Percentiles rank a stretch among this genome's conserved stretches.
phyloP scores from a whole-genome alignment of 64 coral and sea anemone species.

The Montipora foliosa region DNA sequence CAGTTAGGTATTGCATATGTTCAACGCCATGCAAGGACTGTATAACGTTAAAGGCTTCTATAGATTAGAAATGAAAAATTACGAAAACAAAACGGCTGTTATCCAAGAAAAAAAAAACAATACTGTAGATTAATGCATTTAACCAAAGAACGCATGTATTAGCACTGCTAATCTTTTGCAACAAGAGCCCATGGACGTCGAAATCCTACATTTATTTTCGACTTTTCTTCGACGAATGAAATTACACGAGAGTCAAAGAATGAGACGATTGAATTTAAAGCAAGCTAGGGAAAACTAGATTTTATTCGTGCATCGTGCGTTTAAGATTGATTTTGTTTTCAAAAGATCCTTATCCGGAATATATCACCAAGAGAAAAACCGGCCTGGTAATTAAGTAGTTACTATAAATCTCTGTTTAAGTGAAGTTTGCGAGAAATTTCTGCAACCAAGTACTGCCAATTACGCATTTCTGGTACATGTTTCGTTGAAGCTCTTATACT shows the following conservation, averaged over 20 bases:
- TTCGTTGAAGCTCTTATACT: background rate
- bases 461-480: background rate
- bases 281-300: background rate
- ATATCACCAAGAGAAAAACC: conserved; percentile 21
- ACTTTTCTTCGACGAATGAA: background rate
- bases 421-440: conserved; percentile 13
- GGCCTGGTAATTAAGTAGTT: conserved; percentile 39
- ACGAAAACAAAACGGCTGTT: background rate
- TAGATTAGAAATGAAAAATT: background rate
- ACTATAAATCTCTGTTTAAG: conserved; percentile 25
- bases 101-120: background rate
- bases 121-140: background rate
- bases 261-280: background rate
- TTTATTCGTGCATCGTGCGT: too few species aligned
- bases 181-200: background rate
- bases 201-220: background rate
- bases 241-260: background rate
- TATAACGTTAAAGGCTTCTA: background rate
- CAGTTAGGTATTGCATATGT: background rate
- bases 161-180: conserved; percentile 32
- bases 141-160: conserved; percentile 12
- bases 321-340: background rate
- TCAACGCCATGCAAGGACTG: background rate
- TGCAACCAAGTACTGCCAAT: background rate
- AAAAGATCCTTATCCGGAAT: conserved; percentile 15